phyloP scores from a whole-genome alignment of 2,888 invertebrate genomes.

The Callinectes sapidus region DNA sequence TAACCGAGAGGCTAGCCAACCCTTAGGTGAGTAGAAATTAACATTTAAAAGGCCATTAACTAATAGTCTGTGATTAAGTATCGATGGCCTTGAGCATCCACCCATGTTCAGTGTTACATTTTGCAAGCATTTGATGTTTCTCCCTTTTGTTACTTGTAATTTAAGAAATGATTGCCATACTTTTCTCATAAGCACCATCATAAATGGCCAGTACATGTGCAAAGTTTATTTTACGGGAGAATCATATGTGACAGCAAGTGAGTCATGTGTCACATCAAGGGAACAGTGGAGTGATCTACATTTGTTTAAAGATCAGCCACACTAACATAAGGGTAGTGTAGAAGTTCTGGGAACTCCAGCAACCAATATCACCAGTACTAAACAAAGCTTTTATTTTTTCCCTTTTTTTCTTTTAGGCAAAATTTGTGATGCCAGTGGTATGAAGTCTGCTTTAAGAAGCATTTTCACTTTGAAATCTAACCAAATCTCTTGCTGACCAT shows the following conservation, averaged over 20 bases:
- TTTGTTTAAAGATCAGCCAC: constrained; percentile 67
- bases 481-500: constrained; percentile 6
- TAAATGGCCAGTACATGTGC: constrained; percentile 62
- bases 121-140: constrained; percentile 45
- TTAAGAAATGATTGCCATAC: constrained; percentile 49
- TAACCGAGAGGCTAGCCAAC: constrained; percentile 9
- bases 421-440: constrained; percentile 7
- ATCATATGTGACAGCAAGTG: constrained; percentile 40
- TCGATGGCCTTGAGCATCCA: constrained; percentile 65
- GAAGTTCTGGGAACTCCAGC: constrained; percentile 36
- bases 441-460: neutral
- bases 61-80: constrained; percentile 61
- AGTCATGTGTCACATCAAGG: constrained; percentile 29
- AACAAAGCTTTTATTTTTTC: neutral
- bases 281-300: constrained; percentile 62
- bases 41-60: constrained; percentile 57
- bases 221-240: constrained; percentile 45
- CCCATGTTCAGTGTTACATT: constrained; percentile 53
- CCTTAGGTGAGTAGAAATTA: constrained; percentile 22
- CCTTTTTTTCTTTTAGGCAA: neutral
- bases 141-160: constrained; percentile 50
- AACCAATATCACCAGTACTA: constrained; percentile 12
- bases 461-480: neutral
- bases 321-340: constrained; percentile 32
- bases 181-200: constrained; percentile 51